These are phyloP conservation scores for Typhlichthys eigenmanni DNA, from an alignment of 2,797 vertebrate genomes.

Conservation along the genomic window DNA sequence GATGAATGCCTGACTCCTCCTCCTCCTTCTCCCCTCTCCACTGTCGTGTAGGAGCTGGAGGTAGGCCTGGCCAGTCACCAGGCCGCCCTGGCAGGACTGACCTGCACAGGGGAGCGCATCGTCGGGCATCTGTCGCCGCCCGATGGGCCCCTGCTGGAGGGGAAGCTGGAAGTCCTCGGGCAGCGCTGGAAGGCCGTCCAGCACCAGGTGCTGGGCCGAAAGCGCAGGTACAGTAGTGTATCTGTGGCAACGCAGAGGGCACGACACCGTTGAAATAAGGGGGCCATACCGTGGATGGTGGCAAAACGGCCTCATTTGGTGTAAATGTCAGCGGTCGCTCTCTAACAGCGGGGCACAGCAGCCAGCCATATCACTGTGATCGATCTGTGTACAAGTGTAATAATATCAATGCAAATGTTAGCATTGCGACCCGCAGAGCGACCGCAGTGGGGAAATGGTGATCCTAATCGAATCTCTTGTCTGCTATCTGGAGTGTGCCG, in stretches of 20 bases:
- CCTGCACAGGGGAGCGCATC: slow-evolving; percentile 84
- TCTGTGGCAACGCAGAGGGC: slow-evolving; percentile 3
- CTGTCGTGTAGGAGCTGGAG: slow-evolving; percentile 84
- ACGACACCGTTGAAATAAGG: neutral
- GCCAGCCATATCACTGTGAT: slow-evolving; percentile 37
- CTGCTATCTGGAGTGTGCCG: neutral
- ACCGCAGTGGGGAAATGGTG: slow-evolving; percentile 39
- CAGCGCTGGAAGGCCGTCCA: slow-evolving; percentile 82
- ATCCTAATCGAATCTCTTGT: slow-evolving; percentile 41
- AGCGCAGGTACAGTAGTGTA: slow-evolving; percentile 86
- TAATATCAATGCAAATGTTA: slow-evolving; percentile 69
- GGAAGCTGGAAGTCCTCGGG: slow-evolving; percentile 83
- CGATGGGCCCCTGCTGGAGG: slow-evolving; percentile 85
- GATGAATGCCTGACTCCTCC: slow-evolving; percentile 5
- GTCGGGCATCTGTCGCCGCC: slow-evolving; percentile 83
- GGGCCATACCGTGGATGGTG: neutral
- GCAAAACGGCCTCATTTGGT: slow-evolving; percentile 1
- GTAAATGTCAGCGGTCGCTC: slow-evolving; percentile 7
- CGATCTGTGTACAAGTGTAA: slow-evolving; percentile 46
- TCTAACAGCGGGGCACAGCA: slow-evolving; percentile 12
- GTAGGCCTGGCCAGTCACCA: slow-evolving; percentile 85
- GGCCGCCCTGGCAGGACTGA: slow-evolving; percentile 74
- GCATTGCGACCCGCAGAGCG: slow-evolving; percentile 33
- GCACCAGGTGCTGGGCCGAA: slow-evolving; percentile 78
- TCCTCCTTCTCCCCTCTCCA: neutral